These are phyloP conservation scores for Lasioglossum malachurum DNA, from an alignment of 2,888 invertebrate genomes.

Conservation along the genomic window DNA sequence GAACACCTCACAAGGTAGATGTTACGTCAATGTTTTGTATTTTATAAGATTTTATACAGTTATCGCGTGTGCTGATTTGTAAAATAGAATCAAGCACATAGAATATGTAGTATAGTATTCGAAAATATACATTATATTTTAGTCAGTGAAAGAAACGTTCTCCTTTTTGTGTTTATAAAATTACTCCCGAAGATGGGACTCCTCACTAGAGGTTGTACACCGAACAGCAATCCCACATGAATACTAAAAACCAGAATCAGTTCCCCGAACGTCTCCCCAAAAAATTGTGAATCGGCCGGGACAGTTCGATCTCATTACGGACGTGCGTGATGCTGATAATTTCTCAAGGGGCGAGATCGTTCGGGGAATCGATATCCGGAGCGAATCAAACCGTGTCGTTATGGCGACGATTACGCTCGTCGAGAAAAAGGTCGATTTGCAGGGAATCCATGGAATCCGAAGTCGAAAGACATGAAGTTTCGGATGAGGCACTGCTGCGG, in stretches of 20 bases:
- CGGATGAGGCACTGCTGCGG: background rate
- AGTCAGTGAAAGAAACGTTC: background rate
- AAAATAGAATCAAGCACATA: no score
- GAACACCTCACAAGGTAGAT: background rate
- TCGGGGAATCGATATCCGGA: conserved; percentile 35
- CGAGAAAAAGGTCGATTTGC: conserved; percentile 5
- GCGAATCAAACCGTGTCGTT: conserved; percentile 39
- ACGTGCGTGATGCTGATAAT: background rate
- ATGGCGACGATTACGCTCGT: conserved; percentile 45
- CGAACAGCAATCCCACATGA: background rate
- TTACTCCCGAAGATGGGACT: background rate
- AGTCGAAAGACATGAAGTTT: conserved; percentile 26
- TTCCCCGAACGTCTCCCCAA: background rate
- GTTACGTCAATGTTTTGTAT: no score
- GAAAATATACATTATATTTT: no score
- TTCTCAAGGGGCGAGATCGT: conserved; percentile 14
- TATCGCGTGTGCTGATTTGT: no score
- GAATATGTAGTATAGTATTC: no score
- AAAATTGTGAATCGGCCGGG: background rate
- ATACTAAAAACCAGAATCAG: background rate
- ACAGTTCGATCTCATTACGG: background rate
- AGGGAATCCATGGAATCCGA: conserved; percentile 42
- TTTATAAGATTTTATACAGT: no score
- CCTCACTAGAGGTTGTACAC: background rate
- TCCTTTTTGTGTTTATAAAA: background rate